Base-by-base conservation (phyloP, 2,888 invertebrate species). In the Drosophila atripex region DNA sequence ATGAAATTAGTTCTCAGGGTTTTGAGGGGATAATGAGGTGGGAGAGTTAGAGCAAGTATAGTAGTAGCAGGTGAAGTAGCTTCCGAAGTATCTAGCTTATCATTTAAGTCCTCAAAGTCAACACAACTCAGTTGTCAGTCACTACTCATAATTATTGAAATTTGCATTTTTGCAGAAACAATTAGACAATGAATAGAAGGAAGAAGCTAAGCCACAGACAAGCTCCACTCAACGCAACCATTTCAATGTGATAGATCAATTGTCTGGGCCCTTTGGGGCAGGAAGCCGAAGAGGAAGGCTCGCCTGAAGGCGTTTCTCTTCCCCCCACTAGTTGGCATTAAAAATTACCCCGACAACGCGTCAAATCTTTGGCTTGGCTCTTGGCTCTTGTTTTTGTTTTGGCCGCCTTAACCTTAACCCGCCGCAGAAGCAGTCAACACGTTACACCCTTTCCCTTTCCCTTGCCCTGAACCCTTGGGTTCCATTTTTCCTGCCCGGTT, bases 321-420 rank as follows among this genome's bases (percentile, higher is more conserved):
- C 11, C 14, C 21, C 14, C 30, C 14, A 6, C 35, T 11, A n/a
- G 45, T 46, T 64, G 65, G 64, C 64, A 52, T 66, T 78, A 63
- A 79, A 85, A 80, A 75, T 80, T 80, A 69, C 76, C 70, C 75
- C 76, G 79, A 65, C 83, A 72, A 70, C 78, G 41, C 71, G 64
- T 82, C 86, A 82, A 87, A 82, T 85, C 79, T 71, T 32, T 30
- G 43, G 25, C 23, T 50, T 68, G 71, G 41, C 71, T 71, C 51
- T 65, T 32, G 46, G 58, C 23, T 30, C 21, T 35, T 35, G 14
- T 35, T 35, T 35, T 35, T 35, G 35, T 59, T 47, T 38, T 18
- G n/a, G 35, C 30, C 50, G n/a, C n/a, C n/a, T n/a, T n/a, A n/a
- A 50, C 43, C 45, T 25, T 38, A 53, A 23, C 45, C 45, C 28